phyloP scores from a whole-genome alignment of 2,888 invertebrate genomes.

The Chydorus sphaericus region DNA sequence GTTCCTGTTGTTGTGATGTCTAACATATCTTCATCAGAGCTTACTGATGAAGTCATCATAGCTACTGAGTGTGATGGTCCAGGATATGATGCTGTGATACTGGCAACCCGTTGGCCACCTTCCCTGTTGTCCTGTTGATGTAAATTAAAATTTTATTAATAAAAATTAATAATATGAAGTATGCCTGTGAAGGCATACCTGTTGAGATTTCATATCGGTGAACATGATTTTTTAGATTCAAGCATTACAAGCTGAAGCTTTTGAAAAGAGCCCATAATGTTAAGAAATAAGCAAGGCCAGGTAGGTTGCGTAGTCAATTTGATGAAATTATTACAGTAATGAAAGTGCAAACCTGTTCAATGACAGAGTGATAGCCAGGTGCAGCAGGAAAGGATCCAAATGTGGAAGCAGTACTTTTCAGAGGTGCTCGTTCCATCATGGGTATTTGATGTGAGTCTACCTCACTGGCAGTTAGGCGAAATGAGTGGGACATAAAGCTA shows the following conservation, averaged over 20 bases:
- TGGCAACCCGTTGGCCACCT: background rate
- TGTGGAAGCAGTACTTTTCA: conserved; percentile 6
- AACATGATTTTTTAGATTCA: background rate
- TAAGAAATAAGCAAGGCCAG: no score
- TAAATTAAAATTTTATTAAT: background rate
- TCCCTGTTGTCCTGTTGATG: background rate
- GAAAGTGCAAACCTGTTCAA: conserved; percentile 8
- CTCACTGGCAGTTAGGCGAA: conserved; percentile 1
- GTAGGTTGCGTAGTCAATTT: no score
- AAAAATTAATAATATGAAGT: background rate
- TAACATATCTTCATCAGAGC: conserved; percentile 48
- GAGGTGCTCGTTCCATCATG: conserved; percentile 14
- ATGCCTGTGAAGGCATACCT: background rate
- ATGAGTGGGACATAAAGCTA: conserved; percentile 2
- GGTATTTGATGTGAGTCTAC: conserved; percentile 2
- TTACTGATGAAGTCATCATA: background rate
- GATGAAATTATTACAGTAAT: no score
- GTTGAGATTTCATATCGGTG: no score
- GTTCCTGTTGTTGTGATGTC: conserved; percentile 43
- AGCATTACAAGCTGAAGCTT: background rate
- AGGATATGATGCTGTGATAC: conserved; percentile 4
- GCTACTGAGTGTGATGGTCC: conserved; percentile 4
- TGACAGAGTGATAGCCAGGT: conserved; percentile 11
- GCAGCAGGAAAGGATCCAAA: conserved; percentile 9
- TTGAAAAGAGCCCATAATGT: no score